phyloP scores from a whole-genome alignment of 1,140 invertebrate genomes.

The Hylaeus volcanicus region DNA sequence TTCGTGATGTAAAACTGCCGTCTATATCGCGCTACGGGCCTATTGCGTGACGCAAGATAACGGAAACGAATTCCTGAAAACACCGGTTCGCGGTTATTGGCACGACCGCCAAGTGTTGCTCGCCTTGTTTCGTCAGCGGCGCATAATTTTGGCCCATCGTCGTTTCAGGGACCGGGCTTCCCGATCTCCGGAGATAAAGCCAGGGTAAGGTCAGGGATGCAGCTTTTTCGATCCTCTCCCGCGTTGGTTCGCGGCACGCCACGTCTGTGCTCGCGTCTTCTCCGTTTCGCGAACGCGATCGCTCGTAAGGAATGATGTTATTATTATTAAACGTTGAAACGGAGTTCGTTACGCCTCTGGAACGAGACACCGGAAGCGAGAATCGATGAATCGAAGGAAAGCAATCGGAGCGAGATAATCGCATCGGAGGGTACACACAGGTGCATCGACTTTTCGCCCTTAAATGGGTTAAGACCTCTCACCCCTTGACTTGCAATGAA shows the following conservation, averaged over 20 bases:
- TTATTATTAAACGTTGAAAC: no score
- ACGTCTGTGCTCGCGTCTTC: no score
- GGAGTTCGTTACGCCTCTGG: no score
- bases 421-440: not conserved
- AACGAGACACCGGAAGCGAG: not conserved
- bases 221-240: constrained; percentile 33
- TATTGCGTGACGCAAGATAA: constrained; percentile 27
- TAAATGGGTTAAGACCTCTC: constrained; percentile 12
- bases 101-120: constrained; percentile 66
- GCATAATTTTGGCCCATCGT: constrained; percentile 64
- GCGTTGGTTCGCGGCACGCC: not conserved
- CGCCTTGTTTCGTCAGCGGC: constrained; percentile 62
- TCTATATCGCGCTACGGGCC: not conserved
- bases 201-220: constrained; percentile 66
- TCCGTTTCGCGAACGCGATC: no score
- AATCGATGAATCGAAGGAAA: not conserved
- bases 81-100: constrained; percentile 59
- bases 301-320: not conserved
- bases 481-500: not conserved
- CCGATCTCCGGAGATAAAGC: constrained; percentile 37
- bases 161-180: constrained; percentile 36
- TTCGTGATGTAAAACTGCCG: no score
- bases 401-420: not conserved
- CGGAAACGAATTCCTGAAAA: constrained; percentile 61
- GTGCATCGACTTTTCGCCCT: constrained; percentile 15